Conservation (phyloP, 2,888 invertebrate genomes). For the Caenorhabditis parvicauda region DNA sequence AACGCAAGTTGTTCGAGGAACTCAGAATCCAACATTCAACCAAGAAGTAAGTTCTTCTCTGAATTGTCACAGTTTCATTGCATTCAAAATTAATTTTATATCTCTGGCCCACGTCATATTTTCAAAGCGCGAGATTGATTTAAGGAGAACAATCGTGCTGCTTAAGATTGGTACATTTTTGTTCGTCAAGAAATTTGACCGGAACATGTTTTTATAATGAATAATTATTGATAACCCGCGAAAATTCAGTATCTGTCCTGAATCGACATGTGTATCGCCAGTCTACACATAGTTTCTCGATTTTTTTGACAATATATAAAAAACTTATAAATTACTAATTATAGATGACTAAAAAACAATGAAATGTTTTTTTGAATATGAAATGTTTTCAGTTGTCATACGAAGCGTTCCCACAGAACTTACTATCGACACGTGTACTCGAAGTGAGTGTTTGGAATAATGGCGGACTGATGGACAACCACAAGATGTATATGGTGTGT, state of each 20-base stretch:
- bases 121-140: too few species aligned
- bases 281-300: background rate
- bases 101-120: too few species aligned
- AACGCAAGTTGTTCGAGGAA: constrained; percentile 86
- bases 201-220: too few species aligned
- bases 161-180: too few species aligned
- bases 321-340: too few species aligned
- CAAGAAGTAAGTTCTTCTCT: constrained; percentile 80
- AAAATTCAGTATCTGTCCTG: too few species aligned
- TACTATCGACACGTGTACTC: constrained; percentile 26
- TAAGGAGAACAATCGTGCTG: too few species aligned
- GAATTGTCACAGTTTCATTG: background rate
- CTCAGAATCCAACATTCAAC: constrained; percentile 95
- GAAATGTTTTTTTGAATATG: background rate
- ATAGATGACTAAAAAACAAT: background rate
- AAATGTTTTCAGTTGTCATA: constrained; percentile 42
- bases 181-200: too few species aligned
- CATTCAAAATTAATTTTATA: background rate
- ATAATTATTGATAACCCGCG: too few species aligned
- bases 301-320: background rate
- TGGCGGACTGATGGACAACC: constrained; percentile 64
- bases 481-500: constrained; percentile 65
- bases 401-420: constrained; percentile 13
- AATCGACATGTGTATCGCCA: too few species aligned
- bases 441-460: constrained; percentile 64